Evolutionary conservation across 1,140 invertebrate genomes (phyloP), one percentile per base, ranked within the genome.

Genomic region (Zaprionus ghesquierei): DNA sequence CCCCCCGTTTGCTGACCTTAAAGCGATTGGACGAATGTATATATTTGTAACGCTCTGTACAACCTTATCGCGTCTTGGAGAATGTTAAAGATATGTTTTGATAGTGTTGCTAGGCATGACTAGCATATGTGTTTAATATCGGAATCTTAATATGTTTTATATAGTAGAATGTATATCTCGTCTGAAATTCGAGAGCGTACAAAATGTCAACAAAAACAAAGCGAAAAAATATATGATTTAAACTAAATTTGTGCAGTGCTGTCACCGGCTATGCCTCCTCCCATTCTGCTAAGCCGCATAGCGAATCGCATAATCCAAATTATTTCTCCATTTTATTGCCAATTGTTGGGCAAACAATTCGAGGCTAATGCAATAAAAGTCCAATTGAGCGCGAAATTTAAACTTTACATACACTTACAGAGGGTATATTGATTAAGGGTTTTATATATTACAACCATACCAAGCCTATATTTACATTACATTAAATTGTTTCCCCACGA

Each of bases 21-120:
- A n/a, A 35, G 15, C 1, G 2, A 2, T 4, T 44, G 38, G 38
- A 6, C 31, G 31, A 5, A 8, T 10, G 31, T 33, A 8, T 33
- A 9, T 33, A 12, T 33, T 5, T 33, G 31, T 33, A 33, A 33
- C 20, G 51, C 29, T 50, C 50, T 55, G 27, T 49, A 46, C 18
- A n/a, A 25, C 18, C 27, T 10, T 29, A 44, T 25, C 9, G 44
- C 31, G 46, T 49, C 25, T 27, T 15, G 44, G 5, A 35, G 9
- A 25, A 64, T 55, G 41, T 66, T 71, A 71, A 31, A 58, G 27
- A 18, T 35, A 58, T 41, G 69, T 70, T 56, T 66, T 59, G 18
- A 15, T 33, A 44, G 62, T 71, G 68, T 64, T 55, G 31, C 68
- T 56, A 38, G 56, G 49, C 46, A 61, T 69, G 46, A 53, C 65